phyloP scores from a whole-genome alignment of 2,888 invertebrate species.

The Chelonus formosanus region DNA sequence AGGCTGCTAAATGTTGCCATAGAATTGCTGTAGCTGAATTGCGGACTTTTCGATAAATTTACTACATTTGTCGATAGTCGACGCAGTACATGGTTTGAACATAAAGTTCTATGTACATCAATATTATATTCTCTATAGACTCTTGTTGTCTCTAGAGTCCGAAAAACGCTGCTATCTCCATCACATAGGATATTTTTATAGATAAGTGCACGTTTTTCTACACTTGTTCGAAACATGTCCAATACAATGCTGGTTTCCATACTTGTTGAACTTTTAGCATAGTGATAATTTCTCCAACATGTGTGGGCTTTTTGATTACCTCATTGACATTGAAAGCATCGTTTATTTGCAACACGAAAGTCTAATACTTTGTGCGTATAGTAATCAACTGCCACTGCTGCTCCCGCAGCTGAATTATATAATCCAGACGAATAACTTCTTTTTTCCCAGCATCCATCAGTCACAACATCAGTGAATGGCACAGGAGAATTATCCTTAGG shows the following conservation, averaged over 20 bases:
- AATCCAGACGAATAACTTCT: conserved; percentile 8
- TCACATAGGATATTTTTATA: not conserved
- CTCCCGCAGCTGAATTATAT: not conserved
- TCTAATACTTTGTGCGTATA: not conserved
- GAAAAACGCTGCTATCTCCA: conserved; percentile 1
- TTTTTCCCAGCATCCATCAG: not conserved
- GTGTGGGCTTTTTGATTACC: not conserved
- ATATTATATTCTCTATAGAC: not conserved
- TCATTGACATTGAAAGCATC: not conserved
- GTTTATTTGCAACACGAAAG: not conserved
- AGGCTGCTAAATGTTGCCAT: not conserved
- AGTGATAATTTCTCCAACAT: not conserved
- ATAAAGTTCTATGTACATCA: not conserved
- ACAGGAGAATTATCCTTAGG: too few relatives aligned
- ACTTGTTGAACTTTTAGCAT: not conserved
- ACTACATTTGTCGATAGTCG: not conserved
- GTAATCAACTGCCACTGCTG: not conserved
- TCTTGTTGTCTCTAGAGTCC: not conserved
- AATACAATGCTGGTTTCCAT: not conserved
- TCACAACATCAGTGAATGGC: not conserved
- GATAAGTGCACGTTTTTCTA: not conserved
- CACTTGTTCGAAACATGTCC: not conserved
- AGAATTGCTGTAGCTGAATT: not conserved
- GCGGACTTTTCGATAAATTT: not conserved
- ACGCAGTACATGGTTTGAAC: not conserved